phyloP scores from a whole-genome alignment of 1,140 invertebrate species.

The Colletes latitarsis region DNA sequence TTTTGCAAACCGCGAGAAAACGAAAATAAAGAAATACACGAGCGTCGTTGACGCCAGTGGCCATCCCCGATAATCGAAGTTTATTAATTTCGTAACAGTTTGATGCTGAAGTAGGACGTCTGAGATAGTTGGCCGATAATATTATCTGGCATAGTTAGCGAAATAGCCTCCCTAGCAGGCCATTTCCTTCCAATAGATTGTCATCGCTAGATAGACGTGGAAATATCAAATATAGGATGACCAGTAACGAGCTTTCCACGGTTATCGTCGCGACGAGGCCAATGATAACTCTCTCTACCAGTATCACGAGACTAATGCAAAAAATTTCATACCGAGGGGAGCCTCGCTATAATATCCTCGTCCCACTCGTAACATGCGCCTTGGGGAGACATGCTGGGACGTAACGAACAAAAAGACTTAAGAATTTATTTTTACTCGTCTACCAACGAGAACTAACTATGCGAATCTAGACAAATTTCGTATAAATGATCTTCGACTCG shows the following conservation, averaged over 20 bases:
- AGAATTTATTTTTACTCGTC: no score
- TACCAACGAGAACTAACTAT: no score
- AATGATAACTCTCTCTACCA: background rate
- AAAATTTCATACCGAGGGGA: no score
- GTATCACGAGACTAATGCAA: background rate
- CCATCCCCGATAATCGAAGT: background rate
- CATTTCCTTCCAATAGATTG: conserved; percentile 1
- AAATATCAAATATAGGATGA: background rate
- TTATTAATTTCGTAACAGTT: background rate
- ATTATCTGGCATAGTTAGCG: background rate
- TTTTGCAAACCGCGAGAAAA: no score
- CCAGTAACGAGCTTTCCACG: background rate
- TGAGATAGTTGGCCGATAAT: background rate
- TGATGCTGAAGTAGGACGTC: background rate
- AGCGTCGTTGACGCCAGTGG: background rate
- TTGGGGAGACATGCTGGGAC: no score
- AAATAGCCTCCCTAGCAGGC: background rate
- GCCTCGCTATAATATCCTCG: no score
- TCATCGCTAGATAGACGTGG: background rate
- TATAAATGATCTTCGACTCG: no score
- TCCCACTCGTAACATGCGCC: no score
- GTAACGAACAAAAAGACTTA: no score
- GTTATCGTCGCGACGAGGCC: background rate
- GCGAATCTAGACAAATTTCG: no score
- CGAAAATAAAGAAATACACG: background rate